Conservation (phyloP, 2,888 invertebrate species). For the Philopedon plagiatum region DNA sequence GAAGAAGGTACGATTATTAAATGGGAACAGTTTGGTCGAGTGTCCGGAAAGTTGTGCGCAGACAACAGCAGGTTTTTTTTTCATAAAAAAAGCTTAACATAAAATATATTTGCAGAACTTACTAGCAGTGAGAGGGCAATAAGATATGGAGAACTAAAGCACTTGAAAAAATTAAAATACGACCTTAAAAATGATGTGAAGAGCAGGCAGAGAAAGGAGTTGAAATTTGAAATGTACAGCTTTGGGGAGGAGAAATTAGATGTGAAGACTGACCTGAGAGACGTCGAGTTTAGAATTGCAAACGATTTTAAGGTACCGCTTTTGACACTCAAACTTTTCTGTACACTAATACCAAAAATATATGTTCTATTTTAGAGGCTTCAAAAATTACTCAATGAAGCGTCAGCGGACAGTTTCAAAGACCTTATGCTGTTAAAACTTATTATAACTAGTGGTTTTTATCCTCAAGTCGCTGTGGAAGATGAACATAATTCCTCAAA, state of each 20-base stretch:
- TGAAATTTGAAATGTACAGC: constrained; percentile 80
- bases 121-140: constrained; percentile 84
- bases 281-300: constrained; percentile 79
- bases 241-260: constrained; percentile 74
- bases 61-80: no score
- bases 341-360: no score
- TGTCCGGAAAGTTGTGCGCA: no score
- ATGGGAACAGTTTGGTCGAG: no score
- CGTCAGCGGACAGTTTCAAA: constrained; percentile 76
- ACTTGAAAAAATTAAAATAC: constrained; percentile 80
- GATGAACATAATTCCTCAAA: constrained; percentile 96
- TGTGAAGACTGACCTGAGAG: constrained; percentile 64
- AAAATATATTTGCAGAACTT: constrained; percentile 66
- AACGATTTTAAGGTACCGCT: constrained; percentile 72
- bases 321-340: not conserved
- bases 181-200: constrained; percentile 73
- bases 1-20: constrained; percentile 50
- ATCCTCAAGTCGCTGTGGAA: constrained; percentile 95
- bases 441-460: constrained; percentile 92
- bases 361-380: constrained; percentile 63
- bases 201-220: constrained; percentile 79
- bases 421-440: constrained; percentile 82
- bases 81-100: no score
- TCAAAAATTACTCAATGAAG: constrained; percentile 75
- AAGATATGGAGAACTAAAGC: constrained; percentile 90